Base-by-base conservation (phyloP, 2,113 vertebrate species). In the Etia nguti region DNA sequence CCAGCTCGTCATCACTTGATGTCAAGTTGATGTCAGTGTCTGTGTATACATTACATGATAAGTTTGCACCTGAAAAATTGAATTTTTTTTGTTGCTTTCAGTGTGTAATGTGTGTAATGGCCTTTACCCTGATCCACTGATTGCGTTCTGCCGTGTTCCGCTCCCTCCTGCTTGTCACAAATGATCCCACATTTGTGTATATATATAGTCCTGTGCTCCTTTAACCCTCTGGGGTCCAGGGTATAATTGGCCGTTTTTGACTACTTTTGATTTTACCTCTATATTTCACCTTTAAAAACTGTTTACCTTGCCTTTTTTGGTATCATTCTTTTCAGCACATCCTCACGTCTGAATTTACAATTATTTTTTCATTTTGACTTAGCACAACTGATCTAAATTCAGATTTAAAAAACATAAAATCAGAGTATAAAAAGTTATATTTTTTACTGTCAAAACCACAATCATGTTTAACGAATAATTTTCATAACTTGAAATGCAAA, bases 131-230 rank as follows among this genome's bases (percentile, higher is more conserved):
- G 16, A 60, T 29, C 34, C 57, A 60, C 29, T 20, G 57, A 62
- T 34, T 62, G 59, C 0, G 1, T 20, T 60, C 29, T 34, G 59
- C 29, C 16, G 0, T 60, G 29, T 62, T 34, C 59, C 0, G 0
- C 59, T 62, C 29, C 59, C 59, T 62, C 5, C 59, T 6, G 57
- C 16, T 0, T 20, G 15, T 60, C 3, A 62, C 29, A 60, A 60
- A 60, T 60, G 6, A 31, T 18, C 57, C 57, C 57, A 60, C 29
- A 60, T 29, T 60, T 34, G 15, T 60, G 8, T 34, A 60, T 34
- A 60, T 34, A 60, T 60, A 60, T 60, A 60, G 57, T 34, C 29
- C 16, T 34, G 57, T 60, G 3, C 29, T 34, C 57, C 29, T 60
- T 60, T 60, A 60, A 60, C 29, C 8, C 57, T 34, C 29, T 60